Evolutionary conservation across 2,113 vertebrate genomes (phyloP).

Genomic region (Raja brachyura): DNA sequence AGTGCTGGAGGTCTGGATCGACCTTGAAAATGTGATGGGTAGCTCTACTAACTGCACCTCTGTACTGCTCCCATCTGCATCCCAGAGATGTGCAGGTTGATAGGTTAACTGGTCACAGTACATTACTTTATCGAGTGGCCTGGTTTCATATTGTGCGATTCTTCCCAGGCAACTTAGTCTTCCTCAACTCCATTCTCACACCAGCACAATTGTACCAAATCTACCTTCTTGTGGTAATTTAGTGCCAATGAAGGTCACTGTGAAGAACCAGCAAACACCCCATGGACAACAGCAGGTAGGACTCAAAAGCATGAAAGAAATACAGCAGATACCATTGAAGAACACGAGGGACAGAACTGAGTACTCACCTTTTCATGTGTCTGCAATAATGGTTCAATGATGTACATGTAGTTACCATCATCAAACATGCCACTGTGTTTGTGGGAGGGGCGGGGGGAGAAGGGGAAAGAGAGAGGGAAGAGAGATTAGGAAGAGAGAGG

Average conservation of each 20-base stretch:
- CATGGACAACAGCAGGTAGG: neutral
- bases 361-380: constrained; percentile 75
- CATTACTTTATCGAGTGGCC: too few species aligned
- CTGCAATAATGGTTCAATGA: constrained; percentile 79
- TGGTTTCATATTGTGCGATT: too few species aligned
- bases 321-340: neutral
- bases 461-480: accelerated
- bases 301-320: neutral
- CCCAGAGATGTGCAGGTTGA: too few species aligned
- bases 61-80: too few species aligned
- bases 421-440: constrained; percentile 85
- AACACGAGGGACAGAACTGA: neutral
- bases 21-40: too few species aligned
- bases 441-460: neutral
- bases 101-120: too few species aligned
- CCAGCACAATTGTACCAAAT: neutral
- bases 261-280: neutral
- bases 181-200: neutral
- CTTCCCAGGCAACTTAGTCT: neutral
- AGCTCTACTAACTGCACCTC: too few species aligned
- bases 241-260: neutral
- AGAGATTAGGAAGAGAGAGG: neutral
- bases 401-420: constrained; percentile 71
- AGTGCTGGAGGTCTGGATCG: too few species aligned
- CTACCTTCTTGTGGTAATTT: neutral